Evolutionary conservation across 2,888 invertebrate species (phyloP), one percentile per base, ranked within the genome.

Genomic region (Drosophila pseudotalamancana): DNA sequence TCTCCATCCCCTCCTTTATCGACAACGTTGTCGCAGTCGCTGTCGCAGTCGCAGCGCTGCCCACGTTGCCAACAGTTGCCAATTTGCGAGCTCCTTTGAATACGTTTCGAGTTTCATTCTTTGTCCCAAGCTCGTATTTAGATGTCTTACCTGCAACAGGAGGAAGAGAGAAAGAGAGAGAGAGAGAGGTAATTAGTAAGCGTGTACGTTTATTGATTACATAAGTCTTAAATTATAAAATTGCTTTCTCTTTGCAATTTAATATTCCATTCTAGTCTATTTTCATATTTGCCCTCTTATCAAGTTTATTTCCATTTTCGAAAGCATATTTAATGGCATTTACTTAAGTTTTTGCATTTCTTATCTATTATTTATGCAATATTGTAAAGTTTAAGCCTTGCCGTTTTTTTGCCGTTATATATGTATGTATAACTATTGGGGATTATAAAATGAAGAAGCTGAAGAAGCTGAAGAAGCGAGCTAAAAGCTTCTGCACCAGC

Each of bases 71-170:
- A 1, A 57, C 35, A 18, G 27, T 43, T 39, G 31, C 42, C 66
- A 66, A 66, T 65, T 57, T 50, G 39, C 50, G 32, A 31, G 12
- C 59, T 66, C 66, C 67, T 65, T 64, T 63, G 12, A 25, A 43
- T 11, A 42, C 29, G 37, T 34, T 16, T 49, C 31, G 19, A 29
- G 27, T 40, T 62, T 43, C 40, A 14, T 37, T 11, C 9, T 27
- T 42, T 31, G 12, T 8, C 16, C 29, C 31, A 14, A 14, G 46
- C 59, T 68, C 40, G 51, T n/a, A n/a, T 19, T 64, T 37, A 34
- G 60, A 55, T 75, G 70, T 75, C 73, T 81, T 81, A 85, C 85
- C 85, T 81, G 83, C 5, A 81, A 85, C 9, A 23, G 60, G 12
- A 59, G 16, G 25, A 29, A 54, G 31, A 68, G 5, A 46, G 19